Percentiles rank a stretch among this genome's conserved stretches.
Evolutionary conservation across 2,888 invertebrate genomes (phyloP).

Genomic region (Limulus polyphemus): DNA sequence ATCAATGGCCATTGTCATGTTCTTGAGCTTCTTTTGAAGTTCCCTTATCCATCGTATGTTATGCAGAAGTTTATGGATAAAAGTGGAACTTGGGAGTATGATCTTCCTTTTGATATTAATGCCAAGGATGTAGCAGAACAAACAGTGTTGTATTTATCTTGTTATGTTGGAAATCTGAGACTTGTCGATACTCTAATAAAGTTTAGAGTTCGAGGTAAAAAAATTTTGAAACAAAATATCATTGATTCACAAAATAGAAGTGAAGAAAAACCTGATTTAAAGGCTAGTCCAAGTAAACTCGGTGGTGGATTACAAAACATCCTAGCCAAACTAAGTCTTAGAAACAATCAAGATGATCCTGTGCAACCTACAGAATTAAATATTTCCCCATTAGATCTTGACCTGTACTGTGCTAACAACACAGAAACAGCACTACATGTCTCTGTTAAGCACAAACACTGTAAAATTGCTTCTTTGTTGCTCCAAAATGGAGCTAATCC

Average conservation of each 20-base stretch:
- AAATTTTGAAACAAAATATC: conserved; percentile 8
- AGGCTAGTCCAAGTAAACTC: conserved; percentile 49
- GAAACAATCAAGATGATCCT: conserved; percentile 34
- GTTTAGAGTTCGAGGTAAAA: conserved; percentile 51
- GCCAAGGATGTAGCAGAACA: conserved; percentile 77
- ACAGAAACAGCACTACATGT: conserved; percentile 68
- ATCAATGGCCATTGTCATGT: conserved; percentile 71
- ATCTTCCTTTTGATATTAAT: conserved; percentile 84
- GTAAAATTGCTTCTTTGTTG: conserved; percentile 54
- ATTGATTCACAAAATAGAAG: conserved; percentile 28
- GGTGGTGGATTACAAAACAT: conserved; percentile 79
- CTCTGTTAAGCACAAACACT: conserved; percentile 61
- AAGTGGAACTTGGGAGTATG: conserved; percentile 64
- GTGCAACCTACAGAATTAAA: conserved; percentile 28
- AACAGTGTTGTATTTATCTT: conserved; percentile 78
- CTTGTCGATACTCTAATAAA: conserved; percentile 63
- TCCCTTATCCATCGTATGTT: conserved; percentile 61
- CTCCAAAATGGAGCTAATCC: conserved; percentile 68
- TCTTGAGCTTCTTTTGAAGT: conserved; percentile 60
- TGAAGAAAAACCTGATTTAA: conserved; percentile 36
- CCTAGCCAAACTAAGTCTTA: conserved; percentile 63
- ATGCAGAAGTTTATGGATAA: conserved; percentile 51
- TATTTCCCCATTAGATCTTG: conserved; percentile 57
- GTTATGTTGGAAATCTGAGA: conserved; percentile 64
- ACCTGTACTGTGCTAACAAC: conserved; percentile 55